Percentiles rank a stretch among this genome's conserved stretches.
These are phyloP conservation scores for Ctenoplectra terminalis DNA, from an alignment of 1,140 invertebrate genomes.

Conservation along the genomic window DNA sequence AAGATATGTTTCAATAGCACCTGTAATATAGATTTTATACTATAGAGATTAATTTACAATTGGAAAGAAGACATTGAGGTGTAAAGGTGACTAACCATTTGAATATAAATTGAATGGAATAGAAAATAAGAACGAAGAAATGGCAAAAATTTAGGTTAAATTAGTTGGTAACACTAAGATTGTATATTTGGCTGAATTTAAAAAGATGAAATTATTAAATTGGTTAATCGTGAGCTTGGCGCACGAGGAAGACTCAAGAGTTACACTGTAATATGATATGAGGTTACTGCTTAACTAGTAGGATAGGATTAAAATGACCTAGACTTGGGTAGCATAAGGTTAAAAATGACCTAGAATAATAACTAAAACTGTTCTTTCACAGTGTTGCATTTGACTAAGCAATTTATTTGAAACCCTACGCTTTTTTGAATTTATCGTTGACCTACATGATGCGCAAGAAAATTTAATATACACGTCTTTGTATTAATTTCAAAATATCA, in stretches of 20 bases:
- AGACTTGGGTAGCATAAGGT: background rate
- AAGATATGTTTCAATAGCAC: too few relatives aligned
- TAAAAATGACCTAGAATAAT: background rate
- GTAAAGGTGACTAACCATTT: too few relatives aligned
- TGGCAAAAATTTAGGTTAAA: background rate
- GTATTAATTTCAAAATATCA: background rate
- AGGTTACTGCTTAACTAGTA: background rate
- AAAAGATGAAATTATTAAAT: background rate
- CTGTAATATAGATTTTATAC: too few relatives aligned
- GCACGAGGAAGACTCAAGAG: background rate
- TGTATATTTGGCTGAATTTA: background rate
- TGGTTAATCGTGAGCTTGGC: background rate
- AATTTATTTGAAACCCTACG: background rate
- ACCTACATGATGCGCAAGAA: background rate
- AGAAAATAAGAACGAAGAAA: background rate
- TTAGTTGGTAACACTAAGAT: background rate
- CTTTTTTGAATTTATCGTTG: background rate
- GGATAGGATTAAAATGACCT: conserved; percentile 18
- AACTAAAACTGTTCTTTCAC: background rate
- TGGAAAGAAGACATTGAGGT: too few relatives aligned
- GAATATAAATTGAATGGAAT: background rate
- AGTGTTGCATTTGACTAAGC: background rate
- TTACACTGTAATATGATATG: background rate
- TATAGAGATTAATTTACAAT: too few relatives aligned
- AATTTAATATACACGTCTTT: background rate